Conservation (phyloP, 1,140 invertebrate genomes). For the Tetramorium simillimum region DNA sequence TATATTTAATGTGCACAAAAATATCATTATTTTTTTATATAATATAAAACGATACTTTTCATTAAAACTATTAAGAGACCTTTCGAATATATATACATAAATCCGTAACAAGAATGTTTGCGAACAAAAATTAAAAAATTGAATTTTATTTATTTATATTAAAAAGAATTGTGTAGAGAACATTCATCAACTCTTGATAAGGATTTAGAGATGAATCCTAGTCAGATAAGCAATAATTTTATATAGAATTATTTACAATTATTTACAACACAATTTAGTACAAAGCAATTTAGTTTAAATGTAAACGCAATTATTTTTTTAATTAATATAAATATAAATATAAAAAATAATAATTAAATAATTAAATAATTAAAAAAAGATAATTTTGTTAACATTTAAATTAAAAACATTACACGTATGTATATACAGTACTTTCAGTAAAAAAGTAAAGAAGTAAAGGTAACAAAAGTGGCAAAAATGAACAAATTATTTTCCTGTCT, state of each 20-base stretch:
- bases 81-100: not conserved
- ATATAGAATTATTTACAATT: not conserved
- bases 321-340: no score
- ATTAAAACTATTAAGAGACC: not conserved
- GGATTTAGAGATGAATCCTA: not conserved
- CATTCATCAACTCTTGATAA: not conserved
- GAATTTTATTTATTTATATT: constrained; percentile 12
- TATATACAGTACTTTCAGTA: no score
- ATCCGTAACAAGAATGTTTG: not conserved
- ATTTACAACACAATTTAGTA: no score
- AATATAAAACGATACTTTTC: not conserved
- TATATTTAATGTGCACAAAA: constrained; percentile 1
- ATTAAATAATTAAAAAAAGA: no score
- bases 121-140: not conserved
- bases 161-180: not conserved
- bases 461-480: no score
- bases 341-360: no score
- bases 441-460: no score
- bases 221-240: not conserved
- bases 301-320: no score
- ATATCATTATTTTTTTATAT: not conserved
- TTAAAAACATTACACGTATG: no score
- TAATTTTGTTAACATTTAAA: no score
- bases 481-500: no score
- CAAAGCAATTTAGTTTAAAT: no score